Evolutionary conservation across 2,113 vertebrate genomes (phyloP), one percentile per base, ranked within the genome.

Genomic region (Elephantulus edwardii): DNA sequence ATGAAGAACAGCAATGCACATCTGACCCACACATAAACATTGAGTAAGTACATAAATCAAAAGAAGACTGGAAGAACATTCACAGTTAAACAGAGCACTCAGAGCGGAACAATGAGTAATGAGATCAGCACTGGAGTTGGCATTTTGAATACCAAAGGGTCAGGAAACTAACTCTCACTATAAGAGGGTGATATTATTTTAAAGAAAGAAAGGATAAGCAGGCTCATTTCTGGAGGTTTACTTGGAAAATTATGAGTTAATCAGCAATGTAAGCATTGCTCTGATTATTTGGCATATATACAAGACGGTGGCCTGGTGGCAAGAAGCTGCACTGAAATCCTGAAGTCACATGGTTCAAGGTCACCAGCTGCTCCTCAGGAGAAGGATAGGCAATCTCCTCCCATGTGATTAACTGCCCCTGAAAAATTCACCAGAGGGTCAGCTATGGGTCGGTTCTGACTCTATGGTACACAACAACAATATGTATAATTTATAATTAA

Each of bases 251-350:
- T 48, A 1, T 35, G 16, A 93, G 6, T 40, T 85, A 64, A 82
- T 91, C 26, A 88, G 22, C 52, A 64, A 9, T 88, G 20, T 83
- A n/a, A 76, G 26, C 77, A 19, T 74, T 77, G 82, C 52, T 88
- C 30, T 14, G 42, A 9, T 33, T 86, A 44, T 35, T 35, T 82
- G 62, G 70, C 26, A 66, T 81, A 40, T 66, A 87, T 91, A 76
- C 11, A 83, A 89, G 62, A 58, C 33, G 20, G 42, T 50, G 22
- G 8, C 24, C 56, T 60, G 22, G 56, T 60, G 56, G 22, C 22
- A 56, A 56, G 22, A 56, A 5, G 13, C 14, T 56, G 54, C 16
- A 22, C 16, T 56, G 54, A 14, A 56, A 56, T 22, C 54, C 16
- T 56, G 22, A 56, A 22, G 54, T 56, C 22, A 22, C 14, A n/a